These are phyloP conservation scores for Oplegnathus fasciatus DNA, from an alignment of 2,113 vertebrate genomes.

Conservation along the genomic window DNA sequence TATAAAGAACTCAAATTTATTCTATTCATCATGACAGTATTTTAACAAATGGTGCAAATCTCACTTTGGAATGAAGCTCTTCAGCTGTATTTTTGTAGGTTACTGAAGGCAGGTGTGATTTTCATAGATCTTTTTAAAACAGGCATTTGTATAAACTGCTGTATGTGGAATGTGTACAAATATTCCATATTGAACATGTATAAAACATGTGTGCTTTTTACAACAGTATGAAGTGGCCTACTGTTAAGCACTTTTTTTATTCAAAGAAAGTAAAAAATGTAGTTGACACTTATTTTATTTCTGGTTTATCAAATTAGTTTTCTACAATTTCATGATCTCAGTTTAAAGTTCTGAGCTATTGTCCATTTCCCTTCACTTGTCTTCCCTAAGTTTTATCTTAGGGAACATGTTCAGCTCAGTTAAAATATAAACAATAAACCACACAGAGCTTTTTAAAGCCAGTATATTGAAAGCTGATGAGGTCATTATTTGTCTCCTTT, in stretches of 20 bases:
- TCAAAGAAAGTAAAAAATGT: too few relatives aligned
- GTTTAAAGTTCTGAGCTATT: too few relatives aligned
- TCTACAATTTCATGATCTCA: background rate
- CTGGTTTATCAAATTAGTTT: background rate
- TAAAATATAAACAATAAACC: constrained; percentile 3
- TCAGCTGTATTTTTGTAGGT: background rate
- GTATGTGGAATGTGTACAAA: background rate
- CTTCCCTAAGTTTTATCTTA: background rate
- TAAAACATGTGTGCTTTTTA: constrained; percentile 2
- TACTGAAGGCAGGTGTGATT: background rate
- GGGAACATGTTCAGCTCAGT: background rate
- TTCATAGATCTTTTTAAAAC: background rate
- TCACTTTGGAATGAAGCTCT: background rate
- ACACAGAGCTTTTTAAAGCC: background rate
- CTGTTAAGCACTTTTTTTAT: too few relatives aligned
- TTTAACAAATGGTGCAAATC: background rate
- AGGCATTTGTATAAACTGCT: background rate
- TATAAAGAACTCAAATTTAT: background rate
- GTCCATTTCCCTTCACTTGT: background rate
- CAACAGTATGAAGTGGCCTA: too few relatives aligned
- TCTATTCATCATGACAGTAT: background rate
- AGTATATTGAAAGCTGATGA: too few relatives aligned
- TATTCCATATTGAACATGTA: background rate
- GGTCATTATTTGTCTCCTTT: too few relatives aligned
- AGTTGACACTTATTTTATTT: background rate